Evolutionary conservation across 2,797 vertebrate species (phyloP).

Genomic region (Emydoidea blandingii): DNA sequence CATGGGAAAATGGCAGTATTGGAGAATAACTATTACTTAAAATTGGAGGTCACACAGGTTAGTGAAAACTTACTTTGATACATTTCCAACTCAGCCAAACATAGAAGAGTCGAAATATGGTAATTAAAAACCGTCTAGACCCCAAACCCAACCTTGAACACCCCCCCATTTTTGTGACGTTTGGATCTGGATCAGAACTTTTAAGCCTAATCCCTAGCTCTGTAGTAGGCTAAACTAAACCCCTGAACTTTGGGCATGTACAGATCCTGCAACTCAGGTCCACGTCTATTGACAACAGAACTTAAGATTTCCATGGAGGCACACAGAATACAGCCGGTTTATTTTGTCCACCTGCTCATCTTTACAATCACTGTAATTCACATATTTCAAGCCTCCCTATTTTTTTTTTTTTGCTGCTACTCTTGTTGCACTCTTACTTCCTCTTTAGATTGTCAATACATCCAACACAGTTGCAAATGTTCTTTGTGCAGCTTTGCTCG

Average conservation of each 20-base stretch:
- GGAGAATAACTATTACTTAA: conserved; percentile 6
- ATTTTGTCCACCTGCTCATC: neutral
- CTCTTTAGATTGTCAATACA: neutral
- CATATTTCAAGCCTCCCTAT: neutral
- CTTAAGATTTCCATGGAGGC: neutral
- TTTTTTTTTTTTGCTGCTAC: neutral
- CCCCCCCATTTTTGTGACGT: neutral
- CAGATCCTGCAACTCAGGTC: neutral
- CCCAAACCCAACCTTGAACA: neutral
- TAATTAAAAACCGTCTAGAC: neutral
- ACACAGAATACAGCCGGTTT: rapidly evolving
- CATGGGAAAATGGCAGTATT: neutral
- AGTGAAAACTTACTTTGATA: neutral
- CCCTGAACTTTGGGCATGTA: neutral
- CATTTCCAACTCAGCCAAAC: neutral
- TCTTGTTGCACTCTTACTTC: neutral
- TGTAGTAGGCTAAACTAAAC: neutral
- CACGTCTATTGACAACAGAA: neutral
- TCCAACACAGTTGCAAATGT: neutral
- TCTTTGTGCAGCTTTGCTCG: neutral
- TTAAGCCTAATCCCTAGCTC: neutral
- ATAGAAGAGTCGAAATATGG: neutral
- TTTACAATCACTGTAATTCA: neutral
- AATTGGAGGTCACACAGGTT: neutral
- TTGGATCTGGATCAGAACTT: neutral